Conservation (phyloP, 2,888 invertebrate species). For the Leptinotarsa peninsularis region DNA sequence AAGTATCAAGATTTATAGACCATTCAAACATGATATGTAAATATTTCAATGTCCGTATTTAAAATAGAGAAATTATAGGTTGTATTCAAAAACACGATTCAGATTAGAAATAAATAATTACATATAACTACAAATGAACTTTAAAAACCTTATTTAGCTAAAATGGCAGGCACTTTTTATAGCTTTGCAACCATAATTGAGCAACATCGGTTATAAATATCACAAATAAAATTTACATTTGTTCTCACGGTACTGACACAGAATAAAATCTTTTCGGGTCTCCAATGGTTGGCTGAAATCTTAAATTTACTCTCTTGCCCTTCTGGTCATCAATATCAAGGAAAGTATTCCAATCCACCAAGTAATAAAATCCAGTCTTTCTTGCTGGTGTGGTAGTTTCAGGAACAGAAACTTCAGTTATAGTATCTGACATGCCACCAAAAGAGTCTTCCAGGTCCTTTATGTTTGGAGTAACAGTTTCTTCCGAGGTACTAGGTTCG, state of each 20-base stretch:
- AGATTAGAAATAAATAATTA: background rate
- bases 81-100: background rate
- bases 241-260: slow-evolving; percentile 74
- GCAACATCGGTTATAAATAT: background rate
- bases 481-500: slow-evolving; percentile 51
- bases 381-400: slow-evolving; percentile 77
- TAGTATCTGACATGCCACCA: slow-evolving; percentile 72
- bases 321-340: slow-evolving; percentile 84
- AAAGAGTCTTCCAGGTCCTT: slow-evolving; percentile 83
- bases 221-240: slow-evolving; percentile 13
- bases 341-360: slow-evolving; percentile 89
- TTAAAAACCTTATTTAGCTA: background rate
- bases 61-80: background rate
- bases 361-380: slow-evolving; percentile 84
- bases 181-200: slow-evolving; percentile 15
- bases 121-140: background rate
- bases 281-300: slow-evolving; percentile 84
- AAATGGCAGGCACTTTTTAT: background rate
- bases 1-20: too few species aligned
- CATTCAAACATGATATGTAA: too few species aligned
- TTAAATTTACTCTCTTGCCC: slow-evolving; percentile 78
- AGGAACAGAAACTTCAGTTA: slow-evolving; percentile 66
- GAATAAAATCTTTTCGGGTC: slow-evolving; percentile 83
- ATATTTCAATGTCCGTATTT: too few species aligned
- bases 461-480: slow-evolving; percentile 68